Base-by-base conservation (phyloP, 2,888 invertebrate genomes). In the Dasypogon diadema region DNA sequence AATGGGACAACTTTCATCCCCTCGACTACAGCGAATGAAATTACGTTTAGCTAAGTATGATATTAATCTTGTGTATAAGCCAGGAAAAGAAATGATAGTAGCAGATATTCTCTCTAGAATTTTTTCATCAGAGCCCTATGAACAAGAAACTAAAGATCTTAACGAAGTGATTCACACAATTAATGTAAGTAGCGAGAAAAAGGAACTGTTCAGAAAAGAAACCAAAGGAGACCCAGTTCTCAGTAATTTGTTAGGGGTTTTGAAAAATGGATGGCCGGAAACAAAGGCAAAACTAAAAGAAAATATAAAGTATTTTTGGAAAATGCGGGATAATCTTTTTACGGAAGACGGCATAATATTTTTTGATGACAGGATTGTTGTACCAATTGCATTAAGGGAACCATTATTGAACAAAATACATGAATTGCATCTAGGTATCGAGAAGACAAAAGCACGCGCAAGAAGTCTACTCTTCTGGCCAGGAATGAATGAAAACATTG, bases 31-130 rank as follows among this genome's bases (percentile, higher is more conserved):
- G 55, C 70, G 79, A 70, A 78, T 80, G 78, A 79, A 76, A 46
- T 51, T 81, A n/a, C 79, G 75, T 46, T 54, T 81, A 21, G 37
- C 65, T 30, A 80, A 77, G 56, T 81, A 81, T 78, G 65, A 80
- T 14, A 37, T 81, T 16, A 55, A 72, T 22, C 74, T 80, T 37
- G 77, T 46, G 6, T 80, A 80, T 68, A 22, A 79, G 14, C 81
- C 80, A 3, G 81, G 80, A 6, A 81, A 80, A 78, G 77, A 79
- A 42, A 63, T 80, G 18, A 76, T 75, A 21, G 3, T 55, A 34
- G 79, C 78, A 10, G 79, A 78, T 58, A 76, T 74, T 51, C 30
- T 79, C 5, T 79, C 76, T 0, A 60, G 78, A 24, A 77, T 79
- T 60, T 77, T n/a, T 22, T n/a, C n/a, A n/a, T n/a, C n/a, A n/a